Evolutionary conservation across 2,888 invertebrate genomes (phyloP).

Genomic region (Cheilosia vulpina): DNA sequence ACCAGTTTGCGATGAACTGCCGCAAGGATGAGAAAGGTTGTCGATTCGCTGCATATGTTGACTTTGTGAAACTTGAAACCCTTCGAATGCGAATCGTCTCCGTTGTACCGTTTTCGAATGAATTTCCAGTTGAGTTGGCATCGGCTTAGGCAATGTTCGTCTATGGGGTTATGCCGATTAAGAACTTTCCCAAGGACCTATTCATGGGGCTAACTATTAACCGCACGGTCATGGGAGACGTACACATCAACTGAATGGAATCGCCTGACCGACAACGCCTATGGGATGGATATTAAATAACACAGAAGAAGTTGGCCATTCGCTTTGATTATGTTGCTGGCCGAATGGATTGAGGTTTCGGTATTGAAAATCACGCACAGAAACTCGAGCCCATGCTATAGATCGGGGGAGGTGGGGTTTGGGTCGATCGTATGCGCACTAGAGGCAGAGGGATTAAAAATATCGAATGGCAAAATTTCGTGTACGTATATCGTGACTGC

Average conservation of each 20-base stretch:
- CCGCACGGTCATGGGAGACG: constrained; percentile 40
- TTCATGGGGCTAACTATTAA: constrained; percentile 52
- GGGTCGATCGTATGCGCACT: not conserved
- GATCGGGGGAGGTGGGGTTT: not conserved
- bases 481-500: constrained; percentile 4
- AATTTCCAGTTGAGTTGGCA: constrained; percentile 64
- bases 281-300: constrained; percentile 57
- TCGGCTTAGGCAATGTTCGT: constrained; percentile 62
- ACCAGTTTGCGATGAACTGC: constrained; percentile 58
- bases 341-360: constrained; percentile 2
- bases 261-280: constrained; percentile 1
- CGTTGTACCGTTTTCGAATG: constrained; percentile 52
- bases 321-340: constrained; percentile 25
- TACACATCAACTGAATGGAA: constrained; percentile 9
- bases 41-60: constrained; percentile 54
- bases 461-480: constrained; percentile 47
- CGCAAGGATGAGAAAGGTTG: constrained; percentile 56
- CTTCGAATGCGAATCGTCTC: constrained; percentile 24
- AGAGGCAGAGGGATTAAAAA: constrained; percentile 32
- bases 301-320: constrained; percentile 54
- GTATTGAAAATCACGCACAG: constrained; percentile 30
- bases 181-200: constrained; percentile 59
- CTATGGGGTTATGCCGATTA: constrained; percentile 70
- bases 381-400: not conserved
- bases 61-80: constrained; percentile 61